Evolutionary conservation across 2,113 vertebrate genomes (phyloP), one percentile per base, ranked within the genome.

Genomic region (Gallinago jamesoni): DNA sequence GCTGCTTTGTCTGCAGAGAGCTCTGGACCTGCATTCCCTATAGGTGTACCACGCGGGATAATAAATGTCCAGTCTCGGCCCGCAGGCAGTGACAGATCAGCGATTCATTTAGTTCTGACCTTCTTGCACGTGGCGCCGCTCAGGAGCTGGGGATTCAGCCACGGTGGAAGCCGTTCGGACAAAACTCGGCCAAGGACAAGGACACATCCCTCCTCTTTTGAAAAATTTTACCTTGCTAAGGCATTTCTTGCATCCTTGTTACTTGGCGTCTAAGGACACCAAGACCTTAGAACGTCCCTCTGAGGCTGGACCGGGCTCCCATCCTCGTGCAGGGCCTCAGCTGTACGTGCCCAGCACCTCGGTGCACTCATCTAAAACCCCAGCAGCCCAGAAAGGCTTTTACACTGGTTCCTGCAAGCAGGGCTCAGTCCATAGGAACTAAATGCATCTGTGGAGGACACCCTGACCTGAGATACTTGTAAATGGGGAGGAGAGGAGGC

Each of bases 21-120:
- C 3, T 2, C 41, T 20, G 70, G 35, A 60, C 15, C 7, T 10
- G 1, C 1, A 0, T 33, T 78, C 83, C 47, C 76, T 12, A 10
- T 1, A 4, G 48, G 57, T 62, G 86, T 4, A 23, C 12, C 35
- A 16, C 0, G 1, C 0, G 0, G 6, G 50, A 39, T 90, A 73
- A 95, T 68, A 33, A 87, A 93, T 22, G 24, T 14, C 60, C 25
- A 0, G 3, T 17, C 43, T 0, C 5, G 48, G 39, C 47, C 60
- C 0, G 0, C 14, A 72, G 77, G 66, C 76, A 93, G 64, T 95
- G 90, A 95, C 48, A 56, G 48, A 89, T 80, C 13, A 9, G 48
- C 4, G 9, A 18, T 41, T 39, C 5, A 0, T 53, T 72, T 56
- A 25, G 35, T 62, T 62, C 60, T 93, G 93, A 53, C 72, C 72